phyloP scores from a whole-genome alignment of 2,113 vertebrate species.

The Dendrocopos noguchii region DNA sequence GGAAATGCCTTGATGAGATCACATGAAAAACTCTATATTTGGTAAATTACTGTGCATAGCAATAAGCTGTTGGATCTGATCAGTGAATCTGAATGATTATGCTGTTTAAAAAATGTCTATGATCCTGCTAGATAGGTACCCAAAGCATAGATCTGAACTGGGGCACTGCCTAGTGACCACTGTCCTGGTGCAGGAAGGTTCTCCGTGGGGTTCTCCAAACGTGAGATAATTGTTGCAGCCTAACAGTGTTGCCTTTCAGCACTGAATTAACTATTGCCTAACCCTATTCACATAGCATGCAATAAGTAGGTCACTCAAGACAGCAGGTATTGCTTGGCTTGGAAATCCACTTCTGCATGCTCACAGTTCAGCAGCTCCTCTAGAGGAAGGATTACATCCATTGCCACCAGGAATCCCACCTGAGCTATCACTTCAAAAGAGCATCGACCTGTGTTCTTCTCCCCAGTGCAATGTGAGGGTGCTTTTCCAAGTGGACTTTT shows the following conservation, averaged over 20 bases:
- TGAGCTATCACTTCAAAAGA: not conserved
- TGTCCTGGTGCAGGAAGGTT: not conserved
- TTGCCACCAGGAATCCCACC: not conserved
- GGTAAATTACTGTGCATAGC: not conserved
- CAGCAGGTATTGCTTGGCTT: not conserved
- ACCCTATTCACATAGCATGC: not conserved
- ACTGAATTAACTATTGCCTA: not conserved
- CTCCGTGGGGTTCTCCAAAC: not conserved
- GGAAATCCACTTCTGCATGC: not conserved
- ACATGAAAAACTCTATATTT: not conserved
- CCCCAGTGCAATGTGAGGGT: fast-evolving
- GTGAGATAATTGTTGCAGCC: not conserved
- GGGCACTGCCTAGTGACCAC: not conserved
- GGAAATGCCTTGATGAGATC: not conserved
- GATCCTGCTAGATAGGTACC: not conserved
- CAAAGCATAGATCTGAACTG: not conserved
- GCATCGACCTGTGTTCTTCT: not conserved
- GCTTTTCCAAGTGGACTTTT: not conserved
- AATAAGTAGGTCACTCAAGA: slow-evolving; percentile 40
- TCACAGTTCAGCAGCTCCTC: slow-evolving; percentile 19
- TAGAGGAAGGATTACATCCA: not conserved
- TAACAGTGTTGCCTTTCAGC: not conserved
- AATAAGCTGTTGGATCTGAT: not conserved
- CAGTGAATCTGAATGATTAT: not conserved
- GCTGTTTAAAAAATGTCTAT: not conserved